Conservation (phyloP, 1,140 invertebrate genomes). For the Hylaeus anthracinus region DNA sequence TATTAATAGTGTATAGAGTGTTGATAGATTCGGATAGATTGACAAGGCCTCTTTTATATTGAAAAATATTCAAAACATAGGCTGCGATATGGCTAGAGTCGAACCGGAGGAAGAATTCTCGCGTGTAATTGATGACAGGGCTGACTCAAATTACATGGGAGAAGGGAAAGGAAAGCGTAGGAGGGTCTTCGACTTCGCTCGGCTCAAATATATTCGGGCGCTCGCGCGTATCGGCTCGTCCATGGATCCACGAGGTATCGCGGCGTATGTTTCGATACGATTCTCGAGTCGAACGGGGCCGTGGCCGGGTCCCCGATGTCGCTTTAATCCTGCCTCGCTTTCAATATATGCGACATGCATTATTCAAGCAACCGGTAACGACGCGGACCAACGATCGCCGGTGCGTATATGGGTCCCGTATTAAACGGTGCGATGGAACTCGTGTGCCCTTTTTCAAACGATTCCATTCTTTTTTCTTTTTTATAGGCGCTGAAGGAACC, state of each 20-base stretch:
- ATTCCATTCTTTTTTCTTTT: too few species aligned
- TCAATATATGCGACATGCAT: slow-evolving; percentile 57
- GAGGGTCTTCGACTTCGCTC: background rate
- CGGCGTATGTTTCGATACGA: slow-evolving; percentile 39
- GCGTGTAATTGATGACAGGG: too few species aligned
- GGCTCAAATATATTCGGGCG: background rate
- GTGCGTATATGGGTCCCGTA: slow-evolving; percentile 44
- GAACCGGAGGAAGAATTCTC: too few species aligned
- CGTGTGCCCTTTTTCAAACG: background rate
- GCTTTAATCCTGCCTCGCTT: slow-evolving; percentile 51
- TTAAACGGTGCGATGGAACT: background rate
- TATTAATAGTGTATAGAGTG: too few species aligned
- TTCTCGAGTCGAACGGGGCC: slow-evolving; percentile 24
- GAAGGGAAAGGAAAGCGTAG: background rate
- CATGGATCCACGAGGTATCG: slow-evolving; percentile 27
- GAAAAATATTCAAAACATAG: too few species aligned
- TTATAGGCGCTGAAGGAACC: too few species aligned
- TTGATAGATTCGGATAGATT: too few species aligned
- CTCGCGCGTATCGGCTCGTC: background rate
- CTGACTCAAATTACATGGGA: background rate
- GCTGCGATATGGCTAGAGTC: too few species aligned
- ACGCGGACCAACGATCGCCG: slow-evolving; percentile 31
- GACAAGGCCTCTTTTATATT: too few species aligned
- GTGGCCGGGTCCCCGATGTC: slow-evolving; percentile 38
- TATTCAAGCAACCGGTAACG: slow-evolving; percentile 51